phyloP scores from a whole-genome alignment of 2,888 invertebrate genomes.

The Dicycla oo region DNA sequence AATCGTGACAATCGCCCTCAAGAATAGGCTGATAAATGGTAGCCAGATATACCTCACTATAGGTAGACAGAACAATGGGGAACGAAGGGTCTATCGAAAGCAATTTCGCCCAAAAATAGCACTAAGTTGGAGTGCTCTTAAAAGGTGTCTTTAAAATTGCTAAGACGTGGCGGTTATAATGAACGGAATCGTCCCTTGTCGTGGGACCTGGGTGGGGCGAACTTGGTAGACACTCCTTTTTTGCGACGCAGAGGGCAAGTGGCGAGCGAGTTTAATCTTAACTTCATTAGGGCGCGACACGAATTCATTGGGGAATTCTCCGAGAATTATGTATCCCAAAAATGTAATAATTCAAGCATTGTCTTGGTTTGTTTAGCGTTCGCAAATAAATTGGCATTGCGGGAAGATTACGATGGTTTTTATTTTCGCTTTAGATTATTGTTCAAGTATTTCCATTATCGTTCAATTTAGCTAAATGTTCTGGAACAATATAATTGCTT shows the following conservation, averaged over 20 bases:
- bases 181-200: conserved; percentile 75
- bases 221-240: conserved; percentile 63
- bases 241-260: conserved; percentile 64
- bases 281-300: conserved; percentile 64
- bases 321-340: conserved; percentile 56
- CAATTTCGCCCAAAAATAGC: conserved; percentile 76
- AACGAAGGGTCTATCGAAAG: conserved; percentile 71
- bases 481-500: neutral
- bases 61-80: conserved; percentile 66
- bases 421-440: conserved; percentile 28
- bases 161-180: conserved; percentile 77
- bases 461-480: neutral
- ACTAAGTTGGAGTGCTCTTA: conserved; percentile 77
- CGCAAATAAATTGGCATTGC: conserved; percentile 53
- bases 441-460: conserved; percentile 19
- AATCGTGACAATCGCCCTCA: conserved; percentile 67
- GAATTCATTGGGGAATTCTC: conserved; percentile 58
- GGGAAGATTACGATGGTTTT: conserved; percentile 31
- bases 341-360: conserved; percentile 55
- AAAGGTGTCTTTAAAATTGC: conserved; percentile 81
- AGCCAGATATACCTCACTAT: conserved; percentile 64
- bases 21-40: conserved; percentile 75
- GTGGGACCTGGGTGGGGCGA: conserved; percentile 49
- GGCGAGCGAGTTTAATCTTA: conserved; percentile 63
- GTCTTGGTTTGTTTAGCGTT: conserved; percentile 52